A percentile compares a stretch with the other conserved stretches of the same genome.
Conservation (phyloP, 37 sponge, comb jelly and placozoan genomes). For the Diacarnus erythraeanus region DNA sequence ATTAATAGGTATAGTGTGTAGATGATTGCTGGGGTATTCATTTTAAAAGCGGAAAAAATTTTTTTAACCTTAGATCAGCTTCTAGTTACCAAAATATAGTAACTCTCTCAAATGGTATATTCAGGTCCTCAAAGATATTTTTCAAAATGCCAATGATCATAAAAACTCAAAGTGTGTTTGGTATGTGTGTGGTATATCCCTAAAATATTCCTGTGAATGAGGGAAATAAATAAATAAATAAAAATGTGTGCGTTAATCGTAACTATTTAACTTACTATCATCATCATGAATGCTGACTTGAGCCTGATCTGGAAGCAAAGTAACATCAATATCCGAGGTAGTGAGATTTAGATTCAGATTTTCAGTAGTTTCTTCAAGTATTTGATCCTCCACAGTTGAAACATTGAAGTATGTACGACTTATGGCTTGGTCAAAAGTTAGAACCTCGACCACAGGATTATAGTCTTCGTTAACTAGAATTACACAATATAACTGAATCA, state of each 20-base stretch:
- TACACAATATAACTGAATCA: neutral
- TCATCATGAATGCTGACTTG: slow-evolving; percentile 30
- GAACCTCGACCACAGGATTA: neutral
- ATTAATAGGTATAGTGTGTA: too few relatives aligned
- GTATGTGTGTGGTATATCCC: too few relatives aligned
- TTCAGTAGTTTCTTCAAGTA: too few relatives aligned
- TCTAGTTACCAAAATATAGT: too few relatives aligned
- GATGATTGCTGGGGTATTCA: too few relatives aligned
- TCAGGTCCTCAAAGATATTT: too few relatives aligned
- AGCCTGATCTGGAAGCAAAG: slow-evolving; percentile 13
- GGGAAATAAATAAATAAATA: too few relatives aligned
- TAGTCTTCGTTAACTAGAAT: slow-evolving; percentile 10
- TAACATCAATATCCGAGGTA: neutral
- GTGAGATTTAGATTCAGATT: too few relatives aligned
- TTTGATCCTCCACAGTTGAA: neutral
- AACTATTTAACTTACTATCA: slow-evolving; percentile 26
- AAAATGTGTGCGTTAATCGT: neutral
- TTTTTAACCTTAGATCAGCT: neutral
- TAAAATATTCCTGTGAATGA: neutral
- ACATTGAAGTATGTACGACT: neutral
- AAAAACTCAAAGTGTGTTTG: too few relatives aligned
- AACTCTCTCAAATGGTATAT: too few relatives aligned
- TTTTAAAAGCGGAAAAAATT: too few relatives aligned
- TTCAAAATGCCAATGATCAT: too few relatives aligned
- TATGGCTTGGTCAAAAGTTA: neutral